These are phyloP conservation scores for Seira musarum DNA, from an alignment of 2,888 invertebrate genomes.

Conservation along the genomic window DNA sequence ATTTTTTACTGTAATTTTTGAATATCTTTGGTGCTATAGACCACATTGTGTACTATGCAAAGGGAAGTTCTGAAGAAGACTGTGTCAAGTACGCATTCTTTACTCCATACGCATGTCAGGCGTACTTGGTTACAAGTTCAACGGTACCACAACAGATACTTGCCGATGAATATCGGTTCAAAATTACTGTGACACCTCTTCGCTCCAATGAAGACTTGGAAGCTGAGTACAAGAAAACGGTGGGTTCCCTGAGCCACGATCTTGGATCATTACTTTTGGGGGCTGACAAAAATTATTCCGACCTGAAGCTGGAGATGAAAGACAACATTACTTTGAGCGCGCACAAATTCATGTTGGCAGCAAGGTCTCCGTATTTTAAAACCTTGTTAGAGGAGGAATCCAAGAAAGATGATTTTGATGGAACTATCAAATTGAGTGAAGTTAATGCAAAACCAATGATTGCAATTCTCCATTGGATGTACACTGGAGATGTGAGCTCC, in stretches of 20 bases:
- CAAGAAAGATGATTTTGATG: not conserved
- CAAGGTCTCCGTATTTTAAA: conserved; percentile 5
- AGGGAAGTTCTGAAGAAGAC: no score
- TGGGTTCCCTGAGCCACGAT: not conserved
- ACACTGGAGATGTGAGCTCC: conserved; percentile 17
- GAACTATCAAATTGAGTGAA: not conserved
- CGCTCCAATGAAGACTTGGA: no score
- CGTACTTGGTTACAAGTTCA: no score
- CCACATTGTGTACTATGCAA: no score
- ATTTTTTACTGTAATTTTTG: no score
- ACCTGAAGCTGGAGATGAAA: conserved; percentile 8
- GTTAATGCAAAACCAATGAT: not conserved
- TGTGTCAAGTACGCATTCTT: no score
- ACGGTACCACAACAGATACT: no score
- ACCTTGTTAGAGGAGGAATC: not conserved
- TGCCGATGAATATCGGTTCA: no score
- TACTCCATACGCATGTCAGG: no score
- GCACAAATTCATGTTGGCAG: conserved; percentile 13
- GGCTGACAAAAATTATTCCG: not conserved
- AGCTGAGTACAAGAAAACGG: no score
- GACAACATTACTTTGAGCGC: not conserved
- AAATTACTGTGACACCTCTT: no score
- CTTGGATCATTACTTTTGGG: not conserved
- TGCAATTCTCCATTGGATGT: conserved; percentile 35
- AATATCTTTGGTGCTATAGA: no score